phyloP scores from a whole-genome alignment of 2,113 vertebrate species.

The Varanus komodoensis region DNA sequence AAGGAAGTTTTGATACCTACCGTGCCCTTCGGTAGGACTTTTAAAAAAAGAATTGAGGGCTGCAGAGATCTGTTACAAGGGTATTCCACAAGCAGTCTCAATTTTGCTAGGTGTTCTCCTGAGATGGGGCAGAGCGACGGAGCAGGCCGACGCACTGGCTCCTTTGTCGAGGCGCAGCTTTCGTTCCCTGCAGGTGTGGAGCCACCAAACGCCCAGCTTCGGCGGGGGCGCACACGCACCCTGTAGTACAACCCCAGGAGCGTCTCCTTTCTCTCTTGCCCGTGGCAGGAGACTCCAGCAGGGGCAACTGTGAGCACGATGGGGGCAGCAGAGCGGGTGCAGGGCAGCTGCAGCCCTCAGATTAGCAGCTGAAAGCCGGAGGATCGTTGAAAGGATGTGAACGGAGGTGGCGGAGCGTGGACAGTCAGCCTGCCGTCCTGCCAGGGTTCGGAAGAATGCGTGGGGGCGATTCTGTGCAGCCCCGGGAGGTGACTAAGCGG shows the following conservation, averaged over 20 bases:
- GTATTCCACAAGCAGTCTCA: background rate
- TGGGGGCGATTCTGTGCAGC: conserved; percentile 27
- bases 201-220: background rate
- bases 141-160: background rate
- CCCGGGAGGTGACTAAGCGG: background rate
- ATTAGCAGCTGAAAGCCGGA: background rate
- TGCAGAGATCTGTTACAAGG: background rate
- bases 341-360: background rate
- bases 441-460: background rate
- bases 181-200: background rate
- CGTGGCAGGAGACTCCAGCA: too few species aligned
- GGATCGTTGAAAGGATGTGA: background rate
- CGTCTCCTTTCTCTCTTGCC: background rate
- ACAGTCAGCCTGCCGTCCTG: background rate
- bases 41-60: background rate
- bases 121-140: background rate
- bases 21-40: accelerated
- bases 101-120: background rate
- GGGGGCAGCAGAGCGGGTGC: background rate
- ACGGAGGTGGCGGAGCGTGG: conserved; percentile 6
- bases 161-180: too few species aligned
- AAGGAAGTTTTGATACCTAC: background rate
- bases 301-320: too few species aligned
- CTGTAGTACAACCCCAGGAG: background rate
- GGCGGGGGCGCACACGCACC: too few species aligned